Base-by-base conservation (phyloP, 1,140 invertebrate genomes). In the Aphaenogaster ashmeadi region DNA sequence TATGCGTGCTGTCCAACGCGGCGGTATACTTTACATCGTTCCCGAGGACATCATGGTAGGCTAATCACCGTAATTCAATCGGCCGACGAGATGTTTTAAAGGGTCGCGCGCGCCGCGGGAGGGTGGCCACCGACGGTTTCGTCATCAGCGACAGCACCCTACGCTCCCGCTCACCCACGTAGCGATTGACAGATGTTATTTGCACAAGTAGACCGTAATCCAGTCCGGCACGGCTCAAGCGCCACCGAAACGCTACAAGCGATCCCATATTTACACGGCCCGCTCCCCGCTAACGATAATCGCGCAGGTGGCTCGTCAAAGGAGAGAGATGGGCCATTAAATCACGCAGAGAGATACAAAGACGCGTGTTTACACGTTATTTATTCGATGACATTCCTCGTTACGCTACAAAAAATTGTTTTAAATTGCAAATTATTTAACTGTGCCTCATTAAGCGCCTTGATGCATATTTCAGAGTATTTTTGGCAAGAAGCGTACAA, bases 181-280 rank as follows among this genome's bases (percentile, higher is more conserved):
- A 87, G 75, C 93, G 93, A 94, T 94, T 94, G 94, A 94, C 94
- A 94, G 94, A 94, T 94, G 94, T 94, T 95, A 93, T 94, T 95
- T 95, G 89, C 91, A 92, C 91, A 93, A 87, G 60, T 88, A 84
- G 84, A 92, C 89, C 89, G 52, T 69, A 64, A 86, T 85, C 80
- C 79, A 58, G 56, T 4, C 67, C 7, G 80, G 27, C 38, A 36
- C 58, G 21, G 85, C 60, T 87, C 60, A 75, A 84, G 87, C 87
- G 67, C 54, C 72, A 66, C 60, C 62, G 52, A 71, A 86, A 78
- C 62, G 58, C 27, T 52, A 58, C 80, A 60, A 86, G 66, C 74
- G 74, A 60, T 86, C 64, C 71, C 44, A 21, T 86, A 75, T 88
- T 89, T 89, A 75, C 86, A 72, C 52, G 74, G 54, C 79, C 58